Percentiles rank a stretch among this genome's conserved stretches.
Conservation (phyloP, 2,797 vertebrate species). For the Echiichthys vipera region DNA sequence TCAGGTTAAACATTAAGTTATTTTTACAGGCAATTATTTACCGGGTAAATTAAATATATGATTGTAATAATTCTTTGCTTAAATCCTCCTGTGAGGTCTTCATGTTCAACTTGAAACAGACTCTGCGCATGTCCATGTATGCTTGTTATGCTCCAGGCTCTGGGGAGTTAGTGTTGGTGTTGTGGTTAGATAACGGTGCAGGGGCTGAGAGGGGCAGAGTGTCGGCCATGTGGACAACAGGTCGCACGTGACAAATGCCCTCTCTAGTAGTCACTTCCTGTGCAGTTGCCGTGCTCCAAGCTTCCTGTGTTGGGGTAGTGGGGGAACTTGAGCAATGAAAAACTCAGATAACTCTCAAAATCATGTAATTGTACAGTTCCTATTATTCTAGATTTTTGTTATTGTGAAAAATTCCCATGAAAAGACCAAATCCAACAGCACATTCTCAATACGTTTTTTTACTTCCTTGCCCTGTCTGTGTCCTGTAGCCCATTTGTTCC, state of each 20-base stretch:
- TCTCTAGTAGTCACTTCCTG: constrained; percentile 65
- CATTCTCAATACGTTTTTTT: not conserved
- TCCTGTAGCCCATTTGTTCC: rapidly evolving
- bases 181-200: constrained; percentile 58
- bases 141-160: constrained; percentile 25
- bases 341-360: constrained; percentile 5
- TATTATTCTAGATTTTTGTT: not conserved
- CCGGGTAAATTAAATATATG: not conserved
- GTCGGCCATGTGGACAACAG: constrained; percentile 49
- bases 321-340: constrained; percentile 2
- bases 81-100: not conserved
- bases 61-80: not conserved
- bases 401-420: not conserved
- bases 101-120: not conserved
- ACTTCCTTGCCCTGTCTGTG: not conserved
- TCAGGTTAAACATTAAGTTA: not conserved
- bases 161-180: constrained; percentile 40
- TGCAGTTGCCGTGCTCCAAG: constrained; percentile 39
- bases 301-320: constrained; percentile 58
- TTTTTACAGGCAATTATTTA: not conserved
- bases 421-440: not conserved
- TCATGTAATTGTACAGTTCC: not conserved
- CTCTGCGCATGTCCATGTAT: not conserved
- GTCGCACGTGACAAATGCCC: constrained; percentile 58
- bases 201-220: constrained; percentile 22